Conservation (phyloP, 2,888 invertebrate genomes). For the Melieria omissa region DNA sequence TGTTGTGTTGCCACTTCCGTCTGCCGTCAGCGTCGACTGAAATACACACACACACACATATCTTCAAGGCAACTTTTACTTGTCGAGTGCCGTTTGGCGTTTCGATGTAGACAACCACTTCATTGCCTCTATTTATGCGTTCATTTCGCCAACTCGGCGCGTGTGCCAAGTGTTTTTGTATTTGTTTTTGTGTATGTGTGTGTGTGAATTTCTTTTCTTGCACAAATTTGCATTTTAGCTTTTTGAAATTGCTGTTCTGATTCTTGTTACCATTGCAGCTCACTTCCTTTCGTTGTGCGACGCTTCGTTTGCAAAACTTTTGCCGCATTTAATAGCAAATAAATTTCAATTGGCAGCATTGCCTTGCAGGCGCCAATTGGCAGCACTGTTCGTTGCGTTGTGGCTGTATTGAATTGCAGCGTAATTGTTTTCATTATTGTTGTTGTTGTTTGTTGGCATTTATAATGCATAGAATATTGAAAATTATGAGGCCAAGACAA, state of each 20-base stretch:
- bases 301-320: background rate
- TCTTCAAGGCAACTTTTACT: no score
- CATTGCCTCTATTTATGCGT: background rate
- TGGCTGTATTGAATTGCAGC: background rate
- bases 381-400: background rate
- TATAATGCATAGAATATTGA: no score
- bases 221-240: conserved; percentile 13
- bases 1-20: conserved; percentile 10
- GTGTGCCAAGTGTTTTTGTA: background rate
- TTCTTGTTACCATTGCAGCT: background rate
- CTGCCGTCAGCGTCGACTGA: background rate
- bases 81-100: no score
- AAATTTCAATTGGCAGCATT: background rate
- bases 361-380: background rate
- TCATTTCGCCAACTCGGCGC: background rate
- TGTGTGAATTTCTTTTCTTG: background rate
- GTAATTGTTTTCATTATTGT: background rate
- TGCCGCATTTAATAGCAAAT: background rate
- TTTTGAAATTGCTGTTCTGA: conserved; percentile 1
- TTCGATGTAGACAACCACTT: no score
- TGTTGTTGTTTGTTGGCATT: background rate
- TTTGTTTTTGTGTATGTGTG: background rate
- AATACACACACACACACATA: no score
- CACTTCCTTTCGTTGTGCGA: background rate
- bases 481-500: no score